These are phyloP conservation scores for Anguilla marmorata DNA, from an alignment of 2,797 vertebrate species.

Conservation along the genomic window DNA sequence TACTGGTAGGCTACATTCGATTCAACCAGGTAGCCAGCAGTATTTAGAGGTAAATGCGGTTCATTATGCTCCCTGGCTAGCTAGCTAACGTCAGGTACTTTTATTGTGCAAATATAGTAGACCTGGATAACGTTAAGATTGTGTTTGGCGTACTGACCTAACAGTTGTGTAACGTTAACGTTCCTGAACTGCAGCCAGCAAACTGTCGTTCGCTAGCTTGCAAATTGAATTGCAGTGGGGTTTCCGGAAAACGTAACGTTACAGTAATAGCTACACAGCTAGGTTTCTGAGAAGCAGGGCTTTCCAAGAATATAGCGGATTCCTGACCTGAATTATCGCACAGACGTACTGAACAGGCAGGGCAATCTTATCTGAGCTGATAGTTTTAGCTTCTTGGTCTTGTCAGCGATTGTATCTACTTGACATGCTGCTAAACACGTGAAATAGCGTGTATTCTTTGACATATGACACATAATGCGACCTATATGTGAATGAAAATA, in stretches of 20 bases:
- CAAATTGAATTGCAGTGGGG: neutral
- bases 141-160: neutral
- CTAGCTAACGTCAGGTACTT: neutral
- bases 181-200: neutral
- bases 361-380: neutral
- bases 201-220: neutral
- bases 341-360: neutral
- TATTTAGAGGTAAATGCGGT: neutral
- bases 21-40: neutral
- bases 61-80: neutral
- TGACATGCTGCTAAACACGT: neutral
- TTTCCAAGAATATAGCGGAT: constrained; percentile 11
- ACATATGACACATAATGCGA: neutral
- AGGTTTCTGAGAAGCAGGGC: constrained; percentile 21
- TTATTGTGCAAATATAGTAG: neutral
- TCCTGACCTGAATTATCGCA: neutral
- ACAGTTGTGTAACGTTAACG: neutral
- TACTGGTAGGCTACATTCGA: neutral
- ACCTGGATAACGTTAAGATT: neutral
- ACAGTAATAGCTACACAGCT: neutral
- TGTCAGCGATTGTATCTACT: neutral
- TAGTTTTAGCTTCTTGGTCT: neutral
- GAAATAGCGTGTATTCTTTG: neutral
- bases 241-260: constrained; percentile 2
- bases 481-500: neutral